A percentile compares a stretch with the other conserved stretches of the same genome.
Conservation (phyloP, 2,113 vertebrate species). For the Ageneiosus marmoratus region DNA sequence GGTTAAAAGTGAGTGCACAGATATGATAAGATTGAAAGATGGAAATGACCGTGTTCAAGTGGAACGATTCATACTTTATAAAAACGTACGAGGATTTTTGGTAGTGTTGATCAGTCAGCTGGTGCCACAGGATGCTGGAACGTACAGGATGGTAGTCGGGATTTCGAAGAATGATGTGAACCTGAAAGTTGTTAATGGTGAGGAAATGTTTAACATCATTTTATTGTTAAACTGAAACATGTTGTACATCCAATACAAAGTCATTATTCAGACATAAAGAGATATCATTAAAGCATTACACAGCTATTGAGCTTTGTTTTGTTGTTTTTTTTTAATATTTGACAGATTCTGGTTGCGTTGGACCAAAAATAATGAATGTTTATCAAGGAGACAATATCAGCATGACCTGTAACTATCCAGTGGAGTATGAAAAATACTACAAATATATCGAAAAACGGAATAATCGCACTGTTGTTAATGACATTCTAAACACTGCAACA, state of each 20-base stretch:
- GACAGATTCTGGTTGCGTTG: slow-evolving; percentile 33
- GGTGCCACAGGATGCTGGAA: slow-evolving; percentile 9
- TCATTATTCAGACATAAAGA: not conserved
- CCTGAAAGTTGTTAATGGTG: not conserved
- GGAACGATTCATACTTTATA: slow-evolving; percentile 23
- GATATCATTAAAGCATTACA: too few species aligned
- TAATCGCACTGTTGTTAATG: not conserved
- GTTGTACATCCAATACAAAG: not conserved
- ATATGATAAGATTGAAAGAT: not conserved
- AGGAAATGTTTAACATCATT: not conserved
- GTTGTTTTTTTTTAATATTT: not conserved
- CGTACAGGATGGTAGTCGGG: slow-evolving; percentile 19
- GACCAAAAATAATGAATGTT: not conserved
- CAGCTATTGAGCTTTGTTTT: not conserved
- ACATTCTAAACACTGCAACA: not conserved
- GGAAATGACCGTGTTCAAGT: not conserved
- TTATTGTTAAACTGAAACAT: not conserved
- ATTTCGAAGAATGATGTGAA: not conserved
- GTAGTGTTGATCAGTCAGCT: slow-evolving; percentile 30
- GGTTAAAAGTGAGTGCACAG: not conserved
- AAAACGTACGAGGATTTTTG: not conserved
- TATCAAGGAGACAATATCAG: not conserved
- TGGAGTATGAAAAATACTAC: accelerated
- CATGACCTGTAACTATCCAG: slow-evolving; percentile 18
- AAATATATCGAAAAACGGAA: not conserved